Evolutionary conservation across 1,140 invertebrate genomes (phyloP).

Genomic region (Daktulosphaira vitifoliae): DNA sequence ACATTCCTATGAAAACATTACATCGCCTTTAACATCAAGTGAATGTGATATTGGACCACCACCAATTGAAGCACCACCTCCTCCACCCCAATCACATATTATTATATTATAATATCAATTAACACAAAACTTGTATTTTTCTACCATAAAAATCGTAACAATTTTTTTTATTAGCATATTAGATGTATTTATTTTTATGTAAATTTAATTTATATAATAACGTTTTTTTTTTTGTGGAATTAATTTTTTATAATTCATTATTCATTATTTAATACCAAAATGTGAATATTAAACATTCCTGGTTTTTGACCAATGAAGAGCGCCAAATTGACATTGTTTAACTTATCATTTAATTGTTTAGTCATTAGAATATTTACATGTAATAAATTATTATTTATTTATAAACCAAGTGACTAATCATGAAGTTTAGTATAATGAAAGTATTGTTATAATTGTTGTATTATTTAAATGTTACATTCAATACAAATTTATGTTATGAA

Average conservation of each 20-base stretch:
- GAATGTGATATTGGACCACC: slow-evolving; percentile 26
- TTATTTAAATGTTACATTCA: no score
- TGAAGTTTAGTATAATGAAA: no score
- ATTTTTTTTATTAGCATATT: slow-evolving; percentile 5
- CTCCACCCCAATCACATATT: slow-evolving; percentile 20
- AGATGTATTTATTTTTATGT: neutral
- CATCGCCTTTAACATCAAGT: slow-evolving; percentile 10
- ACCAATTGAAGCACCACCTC: slow-evolving; percentile 19
- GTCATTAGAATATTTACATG: no score
- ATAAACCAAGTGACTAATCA: no score
- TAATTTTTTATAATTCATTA: neutral
- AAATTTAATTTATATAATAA: slow-evolving; percentile 14
- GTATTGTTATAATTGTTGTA: no score
- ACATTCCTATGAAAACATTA: slow-evolving; percentile 27
- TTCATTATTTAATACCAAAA: slow-evolving; percentile 10
- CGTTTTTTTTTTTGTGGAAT: neutral
- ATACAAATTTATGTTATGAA: no score
- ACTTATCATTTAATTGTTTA: no score
- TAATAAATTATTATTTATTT: no score
- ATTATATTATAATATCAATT: slow-evolving; percentile 8
- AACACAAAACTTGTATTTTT: neutral
- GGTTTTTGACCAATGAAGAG: slow-evolving; percentile 29
- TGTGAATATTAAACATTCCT: slow-evolving; percentile 13
- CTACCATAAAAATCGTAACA: neutral
- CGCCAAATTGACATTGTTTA: no score